Base-by-base conservation (phyloP, 2,113 vertebrate species). In the Cheilinus undulatus region DNA sequence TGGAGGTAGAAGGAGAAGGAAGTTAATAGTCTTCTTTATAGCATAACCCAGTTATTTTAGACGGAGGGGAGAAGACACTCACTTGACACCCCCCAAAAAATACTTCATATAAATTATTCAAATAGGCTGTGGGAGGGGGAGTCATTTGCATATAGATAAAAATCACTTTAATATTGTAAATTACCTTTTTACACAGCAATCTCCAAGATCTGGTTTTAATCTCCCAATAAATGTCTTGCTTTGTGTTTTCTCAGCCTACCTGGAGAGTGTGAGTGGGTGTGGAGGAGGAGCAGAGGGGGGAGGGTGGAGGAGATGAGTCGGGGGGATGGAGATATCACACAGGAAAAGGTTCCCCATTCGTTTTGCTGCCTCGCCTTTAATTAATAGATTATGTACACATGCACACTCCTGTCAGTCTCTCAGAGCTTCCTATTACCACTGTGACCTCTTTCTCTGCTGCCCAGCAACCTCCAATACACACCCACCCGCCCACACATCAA, bases 311-410 rank as follows among this genome's bases (percentile, higher is more conserved):
- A 3, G 45, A n/a, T 8, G 6, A 36, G 22, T 40, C 10, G 24
- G 36, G 43, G 4, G n/a, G 45, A 6, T 20, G 60, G 54, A 92
- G 93, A 94, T 89, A 87, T 93, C 87, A 88, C 83, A 83, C 77
- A 88, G 84, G 68, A 92, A 80, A 94, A 88, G 82, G 92, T 88
- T 88, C 92, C 82, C 85, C 87, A 89, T 91, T 19, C n/a, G 86
- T 92, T 91, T 85, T 89, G 73, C 67, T 62, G 91, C 93, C 92
- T 92, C 15, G 34, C 91, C 93, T 95, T 95, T 97, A 96, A 97
- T 97, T 95, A 97, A 96, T 95, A 94, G 93, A 95, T 96, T 94
- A 96, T 96, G 96, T 97, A 96, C 95, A 95, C 93, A 90, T 92
- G 93, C 96, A 95, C 95, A 94, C 90, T 93, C 91, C 93, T 92